Conservation (phyloP, 1,140 invertebrate species). For the Goniozus legneri region DNA sequence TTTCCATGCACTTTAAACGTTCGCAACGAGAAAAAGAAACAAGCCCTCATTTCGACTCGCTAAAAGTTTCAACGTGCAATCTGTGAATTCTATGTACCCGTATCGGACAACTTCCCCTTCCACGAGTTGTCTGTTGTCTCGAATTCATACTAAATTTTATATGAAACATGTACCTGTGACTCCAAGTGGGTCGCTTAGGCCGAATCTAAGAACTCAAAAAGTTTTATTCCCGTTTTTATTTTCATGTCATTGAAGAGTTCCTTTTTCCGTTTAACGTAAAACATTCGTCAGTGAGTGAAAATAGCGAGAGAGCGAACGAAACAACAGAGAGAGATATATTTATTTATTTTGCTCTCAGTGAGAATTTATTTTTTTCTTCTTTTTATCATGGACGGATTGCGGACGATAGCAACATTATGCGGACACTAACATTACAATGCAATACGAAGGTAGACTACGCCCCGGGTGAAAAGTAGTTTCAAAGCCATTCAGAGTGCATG, state of each 20-base stretch:
- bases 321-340: not conserved
- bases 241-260: not conserved
- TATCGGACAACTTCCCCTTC: conserved; percentile 16
- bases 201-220: too few relatives aligned
- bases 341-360: too few relatives aligned
- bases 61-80: conserved; percentile 32
- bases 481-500: conserved; percentile 26
- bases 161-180: conserved; percentile 3
- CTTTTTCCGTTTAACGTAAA: conserved; percentile 1
- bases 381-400: not conserved
- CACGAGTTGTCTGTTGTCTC: conserved; percentile 14
- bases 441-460: conserved; percentile 11
- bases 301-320: conserved; percentile 4
- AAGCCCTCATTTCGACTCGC: too few relatives aligned
- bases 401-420: not conserved
- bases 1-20: conserved; percentile 2
- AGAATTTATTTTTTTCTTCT: too few relatives aligned
- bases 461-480: conserved; percentile 30
- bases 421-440: conserved; percentile 10
- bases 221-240: too few relatives aligned
- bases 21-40: too few relatives aligned
- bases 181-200: too few relatives aligned
- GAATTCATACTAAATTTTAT: conserved; percentile 19
- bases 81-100: conserved; percentile 16
- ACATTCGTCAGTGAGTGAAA: conserved; percentile 4